A percentile compares a stretch with the other conserved stretches of the same genome.
phyloP scores from a whole-genome alignment of 2,888 invertebrate species.

The Synanthedon vespiformis region DNA sequence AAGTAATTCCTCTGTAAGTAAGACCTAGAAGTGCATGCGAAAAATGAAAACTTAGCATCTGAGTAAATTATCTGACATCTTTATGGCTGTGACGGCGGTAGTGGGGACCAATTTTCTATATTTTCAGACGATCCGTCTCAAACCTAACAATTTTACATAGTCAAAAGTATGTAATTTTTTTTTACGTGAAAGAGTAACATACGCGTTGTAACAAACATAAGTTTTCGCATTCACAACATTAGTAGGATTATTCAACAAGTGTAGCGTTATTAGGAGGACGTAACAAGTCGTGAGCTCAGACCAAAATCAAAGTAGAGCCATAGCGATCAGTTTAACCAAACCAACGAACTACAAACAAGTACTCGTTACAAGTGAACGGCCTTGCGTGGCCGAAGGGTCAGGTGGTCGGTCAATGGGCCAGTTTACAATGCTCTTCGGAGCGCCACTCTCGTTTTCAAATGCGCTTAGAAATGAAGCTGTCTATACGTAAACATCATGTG shows the following conservation, averaged over 20 bases:
- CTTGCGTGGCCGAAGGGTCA: constrained; percentile 46
- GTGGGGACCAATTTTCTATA: no score
- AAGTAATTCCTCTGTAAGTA: no score
- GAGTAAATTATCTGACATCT: no score
- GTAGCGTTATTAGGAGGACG: not conserved
- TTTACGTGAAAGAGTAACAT: no score
- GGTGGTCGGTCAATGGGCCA: constrained; percentile 47
- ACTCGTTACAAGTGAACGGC: constrained; percentile 29
- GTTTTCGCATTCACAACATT: no score
- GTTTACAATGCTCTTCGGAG: constrained; percentile 21
- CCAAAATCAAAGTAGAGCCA: not conserved
- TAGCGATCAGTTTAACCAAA: not conserved
- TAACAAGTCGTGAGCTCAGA: not conserved
- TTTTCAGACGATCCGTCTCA: no score
- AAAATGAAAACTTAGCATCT: no score
- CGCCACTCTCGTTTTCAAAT: constrained; percentile 40
- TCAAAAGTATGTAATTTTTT: no score
- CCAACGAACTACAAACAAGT: not conserved
- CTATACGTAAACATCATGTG: not conserved
- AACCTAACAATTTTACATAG: no score
- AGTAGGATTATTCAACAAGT: not conserved
- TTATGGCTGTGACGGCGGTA: no score
- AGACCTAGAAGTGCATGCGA: not conserved
- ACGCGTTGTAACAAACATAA: no score
- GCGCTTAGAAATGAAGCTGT: constrained; percentile 4